Conservation (phyloP, 2,797 vertebrate genomes). For the Bovichtus diacanthus region DNA sequence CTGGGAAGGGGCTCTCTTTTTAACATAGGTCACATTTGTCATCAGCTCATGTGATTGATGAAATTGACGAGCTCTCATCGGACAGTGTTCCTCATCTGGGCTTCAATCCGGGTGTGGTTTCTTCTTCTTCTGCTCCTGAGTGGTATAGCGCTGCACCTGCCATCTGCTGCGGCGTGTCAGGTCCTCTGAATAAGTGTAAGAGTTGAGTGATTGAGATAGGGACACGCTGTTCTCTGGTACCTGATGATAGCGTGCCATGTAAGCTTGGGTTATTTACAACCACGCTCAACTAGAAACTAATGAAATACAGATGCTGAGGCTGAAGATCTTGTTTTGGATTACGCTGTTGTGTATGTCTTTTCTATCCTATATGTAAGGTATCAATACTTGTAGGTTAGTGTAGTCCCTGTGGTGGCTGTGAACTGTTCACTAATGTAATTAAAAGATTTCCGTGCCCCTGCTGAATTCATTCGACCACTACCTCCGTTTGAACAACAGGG, state of each 20-base stretch:
- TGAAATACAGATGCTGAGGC: slow-evolving; percentile 2
- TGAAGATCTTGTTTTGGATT: slow-evolving; percentile 21
- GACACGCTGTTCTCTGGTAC: slow-evolving; percentile 37
- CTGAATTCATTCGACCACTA: slow-evolving; percentile 53
- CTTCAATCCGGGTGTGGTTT: slow-evolving; percentile 49
- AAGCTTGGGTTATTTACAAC: slow-evolving; percentile 28
- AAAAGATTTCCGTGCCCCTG: slow-evolving; percentile 26
- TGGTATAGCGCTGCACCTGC: slow-evolving; percentile 55
- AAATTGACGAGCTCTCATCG: slow-evolving; percentile 57
- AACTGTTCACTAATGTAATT: slow-evolving; percentile 50
- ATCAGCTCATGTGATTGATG: slow-evolving; percentile 70
- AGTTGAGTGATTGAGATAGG: slow-evolving; percentile 55
- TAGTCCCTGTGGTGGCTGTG: slow-evolving; percentile 13
- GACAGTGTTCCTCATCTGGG: slow-evolving; percentile 53
- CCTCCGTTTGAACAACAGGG: slow-evolving; percentile 40
- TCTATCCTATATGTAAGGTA: background rate
- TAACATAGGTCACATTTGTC: slow-evolving; percentile 65
- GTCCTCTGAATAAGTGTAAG: slow-evolving; percentile 43
- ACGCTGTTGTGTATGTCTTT: background rate
- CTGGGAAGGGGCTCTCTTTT: slow-evolving; percentile 46
- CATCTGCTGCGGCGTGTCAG: slow-evolving; percentile 68
- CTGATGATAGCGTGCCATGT: slow-evolving; percentile 18
- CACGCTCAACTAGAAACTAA: slow-evolving; percentile 4
- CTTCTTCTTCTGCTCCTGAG: slow-evolving; percentile 47
- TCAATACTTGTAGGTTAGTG: background rate